phyloP scores from a whole-genome alignment of 35 echinoderm and acorn worm species.

The Eucidaris tribuloides region DNA sequence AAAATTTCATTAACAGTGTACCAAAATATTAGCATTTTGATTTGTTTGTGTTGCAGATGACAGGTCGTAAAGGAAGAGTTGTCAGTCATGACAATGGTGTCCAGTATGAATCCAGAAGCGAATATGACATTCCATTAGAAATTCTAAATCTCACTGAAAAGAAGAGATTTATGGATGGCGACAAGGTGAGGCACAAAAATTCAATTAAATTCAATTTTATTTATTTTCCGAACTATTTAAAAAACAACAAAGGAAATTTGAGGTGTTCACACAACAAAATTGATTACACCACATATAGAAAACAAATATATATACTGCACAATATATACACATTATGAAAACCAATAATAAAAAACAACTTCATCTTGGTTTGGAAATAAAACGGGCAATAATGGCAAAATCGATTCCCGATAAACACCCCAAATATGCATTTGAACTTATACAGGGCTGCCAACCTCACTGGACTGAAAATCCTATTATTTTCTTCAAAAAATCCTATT shows the following conservation, averaged over 20 bases:
- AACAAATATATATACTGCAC: no score
- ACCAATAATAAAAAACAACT: not conserved
- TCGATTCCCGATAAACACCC: no score
- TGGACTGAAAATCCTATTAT: not conserved
- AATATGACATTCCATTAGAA: slow-evolving; percentile 93
- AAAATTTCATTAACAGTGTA: no score
- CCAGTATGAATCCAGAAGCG: slow-evolving; percentile 92
- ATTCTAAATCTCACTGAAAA: slow-evolving; percentile 93
- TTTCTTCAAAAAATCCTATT: not conserved
- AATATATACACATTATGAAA: no score
- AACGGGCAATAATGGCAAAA: no score
- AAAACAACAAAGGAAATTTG: no score
- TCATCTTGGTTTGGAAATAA: not conserved
- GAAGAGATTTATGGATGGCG: slow-evolving; percentile 95
- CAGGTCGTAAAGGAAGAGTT: slow-evolving; percentile 89
- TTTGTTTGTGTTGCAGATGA: slow-evolving; percentile 59
- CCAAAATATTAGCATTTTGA: no score
- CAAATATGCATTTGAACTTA: no score
- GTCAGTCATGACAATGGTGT: slow-evolving; percentile 90
- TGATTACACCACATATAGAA: no score
- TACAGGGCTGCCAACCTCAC: not conserved
- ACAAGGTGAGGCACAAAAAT: slow-evolving; percentile 58
- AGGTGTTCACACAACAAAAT: no score
- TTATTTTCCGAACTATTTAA: no score
- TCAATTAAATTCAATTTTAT: no score